Base-by-base conservation (phyloP, 2,113 vertebrate species). In the Tachycineta bicolor region DNA sequence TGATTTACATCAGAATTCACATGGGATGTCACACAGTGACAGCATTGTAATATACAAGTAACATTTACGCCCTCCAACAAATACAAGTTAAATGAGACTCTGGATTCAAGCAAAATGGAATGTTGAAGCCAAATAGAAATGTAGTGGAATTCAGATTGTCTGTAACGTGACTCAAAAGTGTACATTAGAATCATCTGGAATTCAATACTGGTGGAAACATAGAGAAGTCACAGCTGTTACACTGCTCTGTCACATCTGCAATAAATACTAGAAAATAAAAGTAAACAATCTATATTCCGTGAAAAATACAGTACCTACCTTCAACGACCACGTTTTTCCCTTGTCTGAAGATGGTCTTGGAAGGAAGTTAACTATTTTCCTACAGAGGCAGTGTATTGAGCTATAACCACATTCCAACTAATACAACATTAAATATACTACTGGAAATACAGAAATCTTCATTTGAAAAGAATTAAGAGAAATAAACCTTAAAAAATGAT, bases 1-100 rank as follows among this genome's bases (percentile, higher is more conserved):
- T 97, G 97, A 98, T 96, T 93, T 96, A 98, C 96, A 98, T 94
- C 96, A 96, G 97, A 97, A 94, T 97, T 98, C 95, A 90, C 87
- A 98, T 91, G 98, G 94, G 97, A 98, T 98, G 99, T 99, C 99
- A 99, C 99, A 99, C 97, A 98, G 99, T 99, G 98, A 99, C 99
- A 99, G 98, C 98, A 98, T 98, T 97, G 98, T 98, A 95, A 97
- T 96, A 96, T 80, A 97, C 97, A 97, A 95, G 96, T 98, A 98
- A 98, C 96, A 94, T 92, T 94, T 89, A 97, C 89, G 96, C 97
- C 97, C 98, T 97, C 97, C 96, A 96, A 98, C 97, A 95, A 93
- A 94, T 94, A 94, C 93, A 86, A 76, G 88, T 97, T 93, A 97
- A 97, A 96, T 93, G 89, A 97, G 91, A 95, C 93, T 96, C 91